Base-by-base conservation (phyloP, 35 echinoderm and acorn worm genomes). In the Lytechinus variegatus region DNA sequence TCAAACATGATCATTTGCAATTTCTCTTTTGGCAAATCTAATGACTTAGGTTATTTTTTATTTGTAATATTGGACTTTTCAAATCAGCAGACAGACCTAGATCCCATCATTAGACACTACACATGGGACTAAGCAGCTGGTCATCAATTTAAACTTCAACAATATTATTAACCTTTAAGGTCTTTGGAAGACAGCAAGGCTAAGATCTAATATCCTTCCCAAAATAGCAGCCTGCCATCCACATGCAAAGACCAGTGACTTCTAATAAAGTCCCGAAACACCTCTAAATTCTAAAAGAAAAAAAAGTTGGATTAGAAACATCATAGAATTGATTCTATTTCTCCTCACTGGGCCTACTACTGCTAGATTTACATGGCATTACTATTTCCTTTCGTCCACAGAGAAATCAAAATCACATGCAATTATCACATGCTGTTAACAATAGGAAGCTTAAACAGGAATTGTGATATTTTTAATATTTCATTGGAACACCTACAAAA, bases 71-170 rank as follows among this genome's bases (percentile, higher is more conserved):
- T 79, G 66, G 66, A 79, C 16, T 79, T 79, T 79, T 16, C 4
- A 7, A 79, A 24, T 24, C 66, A n/a, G 19, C 14, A 16, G 19
- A n/a, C 66, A 79, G 66, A 79, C 66, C 66, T 79, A 79, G 19
- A n/a, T 79, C 66, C 12, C 66, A 79, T 79, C 66, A 79, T 24
- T 24, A 79, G 21, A 79, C 66, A 72, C 16, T 21, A 21, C 61
- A 72, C 61, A 79, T 79, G 66, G 61, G 61, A 71, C 61, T 79
- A 79, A 79, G 66, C 19, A 79, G 66, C 66, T 79, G 66, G 66
- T 79, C 66, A 79, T 79, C 14, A 16, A 16, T 4, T 79, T n/a
- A 79, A 79, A 24, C 66, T 79, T 44, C 7, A 79, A n/a, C 66
- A 79, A 24, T 79, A 7, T 24, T 79, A 79, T 79, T 79, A 79